Conservation (phyloP, 1,140 invertebrate genomes). For the Atta texana region DNA sequence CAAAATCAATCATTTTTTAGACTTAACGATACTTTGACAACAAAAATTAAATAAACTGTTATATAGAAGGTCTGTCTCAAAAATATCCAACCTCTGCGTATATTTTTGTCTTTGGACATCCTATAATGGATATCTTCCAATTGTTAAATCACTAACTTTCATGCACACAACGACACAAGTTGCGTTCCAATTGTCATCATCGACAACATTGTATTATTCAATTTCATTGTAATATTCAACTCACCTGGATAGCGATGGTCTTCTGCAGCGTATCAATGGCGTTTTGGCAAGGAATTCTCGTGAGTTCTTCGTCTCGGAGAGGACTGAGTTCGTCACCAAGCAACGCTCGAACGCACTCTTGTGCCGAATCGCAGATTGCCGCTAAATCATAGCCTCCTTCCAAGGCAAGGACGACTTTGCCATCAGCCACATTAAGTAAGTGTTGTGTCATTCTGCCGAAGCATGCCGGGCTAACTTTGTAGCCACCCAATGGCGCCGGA, state of each 20-base stretch:
- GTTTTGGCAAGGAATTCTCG: slow-evolving; percentile 92
- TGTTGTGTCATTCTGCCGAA: slow-evolving; percentile 99
- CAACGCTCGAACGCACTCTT: slow-evolving; percentile 97
- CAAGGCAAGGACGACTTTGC: slow-evolving; percentile 95
- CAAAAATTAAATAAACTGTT: too few species aligned
- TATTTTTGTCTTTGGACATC: too few species aligned
- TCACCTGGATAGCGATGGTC: slow-evolving; percentile 94
- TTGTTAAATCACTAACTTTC: too few species aligned
- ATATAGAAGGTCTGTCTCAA: too few species aligned
- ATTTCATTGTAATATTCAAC: neutral
- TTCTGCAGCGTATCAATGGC: slow-evolving; percentile 95
- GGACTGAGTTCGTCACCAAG: slow-evolving; percentile 93
- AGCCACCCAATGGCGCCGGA: slow-evolving; percentile 97
- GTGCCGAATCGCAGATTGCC: slow-evolving; percentile 98
- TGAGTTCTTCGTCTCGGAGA: slow-evolving; percentile 92
- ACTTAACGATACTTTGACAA: too few species aligned
- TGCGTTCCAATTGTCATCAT: too few species aligned
- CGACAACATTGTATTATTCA: neutral
- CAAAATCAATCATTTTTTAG: too few species aligned
- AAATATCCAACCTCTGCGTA: too few species aligned
- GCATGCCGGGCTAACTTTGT: slow-evolving; percentile 96
- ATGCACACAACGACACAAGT: too few species aligned
- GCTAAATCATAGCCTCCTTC: slow-evolving; percentile 98
- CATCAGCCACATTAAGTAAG: slow-evolving; percentile 95
- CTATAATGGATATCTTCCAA: too few species aligned